phyloP scores from a whole-genome alignment of 2,888 invertebrate species.

The Meandrusa payeni region DNA sequence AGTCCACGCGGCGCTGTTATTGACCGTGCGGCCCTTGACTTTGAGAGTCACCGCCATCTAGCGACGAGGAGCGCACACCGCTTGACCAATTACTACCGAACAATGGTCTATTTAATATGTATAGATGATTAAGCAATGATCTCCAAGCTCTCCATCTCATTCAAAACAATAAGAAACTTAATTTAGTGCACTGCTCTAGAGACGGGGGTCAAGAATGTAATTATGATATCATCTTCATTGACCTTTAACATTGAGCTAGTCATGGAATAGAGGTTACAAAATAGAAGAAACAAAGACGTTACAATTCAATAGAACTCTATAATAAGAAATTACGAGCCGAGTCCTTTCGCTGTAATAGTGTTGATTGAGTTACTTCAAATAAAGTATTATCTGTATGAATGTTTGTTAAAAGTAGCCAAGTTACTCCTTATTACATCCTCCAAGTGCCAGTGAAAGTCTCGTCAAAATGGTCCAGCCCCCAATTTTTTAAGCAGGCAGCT shows the following conservation, averaged over 20 bases:
- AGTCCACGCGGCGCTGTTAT: slow-evolving; percentile 17
- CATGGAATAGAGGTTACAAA: neutral
- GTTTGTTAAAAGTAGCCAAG: no score
- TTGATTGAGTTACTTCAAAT: no score
- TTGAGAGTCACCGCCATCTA: slow-evolving; percentile 26
- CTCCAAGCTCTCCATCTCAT: neutral
- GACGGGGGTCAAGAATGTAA: slow-evolving; percentile 8
- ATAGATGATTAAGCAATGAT: slow-evolving; percentile 14
- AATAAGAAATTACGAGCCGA: no score
- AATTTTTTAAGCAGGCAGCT: no score
- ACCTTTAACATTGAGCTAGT: slow-evolving; percentile 16
- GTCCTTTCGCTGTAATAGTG: no score
- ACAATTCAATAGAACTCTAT: neutral
- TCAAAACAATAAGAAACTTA: slow-evolving; percentile 14
- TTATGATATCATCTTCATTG: slow-evolving; percentile 15
- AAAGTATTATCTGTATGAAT: no score
- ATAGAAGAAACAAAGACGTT: slow-evolving; percentile 8
- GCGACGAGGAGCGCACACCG: slow-evolving; percentile 17
- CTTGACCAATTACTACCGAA: slow-evolving; percentile 9
- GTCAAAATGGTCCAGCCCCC: no score
- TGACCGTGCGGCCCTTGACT: slow-evolving; percentile 31
- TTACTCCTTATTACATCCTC: no score
- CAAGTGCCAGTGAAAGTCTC: no score
- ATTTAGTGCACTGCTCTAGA: slow-evolving; percentile 4
- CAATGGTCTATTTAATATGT: slow-evolving; percentile 22